These are phyloP conservation scores for Tubulanus polymorphus DNA, from an alignment of 2,888 invertebrate genomes.

Conservation along the genomic window DNA sequence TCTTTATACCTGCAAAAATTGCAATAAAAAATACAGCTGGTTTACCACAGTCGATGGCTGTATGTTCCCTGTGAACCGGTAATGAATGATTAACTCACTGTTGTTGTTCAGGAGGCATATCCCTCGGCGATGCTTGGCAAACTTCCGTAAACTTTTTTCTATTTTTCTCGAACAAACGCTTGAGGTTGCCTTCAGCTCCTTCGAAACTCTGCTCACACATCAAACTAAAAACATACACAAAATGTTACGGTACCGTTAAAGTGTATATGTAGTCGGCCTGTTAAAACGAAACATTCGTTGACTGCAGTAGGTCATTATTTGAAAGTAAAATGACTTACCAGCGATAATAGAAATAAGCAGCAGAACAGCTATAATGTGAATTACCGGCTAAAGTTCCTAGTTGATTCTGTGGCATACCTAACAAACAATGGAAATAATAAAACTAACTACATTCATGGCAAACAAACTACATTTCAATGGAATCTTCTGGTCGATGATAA, in stretches of 20 bases:
- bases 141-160: slow-evolving; percentile 39
- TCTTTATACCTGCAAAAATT: slow-evolving; percentile 42
- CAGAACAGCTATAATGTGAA: slow-evolving; percentile 75
- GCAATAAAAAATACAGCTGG: too few species aligned
- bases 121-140: slow-evolving; percentile 23
- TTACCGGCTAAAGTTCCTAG: slow-evolving; percentile 77
- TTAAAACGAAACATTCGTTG: too few species aligned
- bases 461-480: not conserved
- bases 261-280: too few species aligned
- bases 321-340: slow-evolving; percentile 57
- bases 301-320: not conserved
- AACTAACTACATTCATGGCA: not conserved
- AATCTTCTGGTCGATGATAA: not conserved
- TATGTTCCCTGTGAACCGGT: too few species aligned
- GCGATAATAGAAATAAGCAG: slow-evolving; percentile 84
- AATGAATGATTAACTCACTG: slow-evolving; percentile 35
- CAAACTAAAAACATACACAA: slow-evolving; percentile 57
- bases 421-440: slow-evolving; percentile 3
- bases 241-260: too few species aligned
- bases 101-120: slow-evolving; percentile 40
- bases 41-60: too few species aligned
- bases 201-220: slow-evolving; percentile 78
- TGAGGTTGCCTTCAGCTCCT: slow-evolving; percentile 82
- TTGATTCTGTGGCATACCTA: slow-evolving; percentile 91
- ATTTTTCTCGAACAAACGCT: slow-evolving; percentile 61